Base-by-base conservation (phyloP, 2,797 vertebrate genomes). In the Hemibagrus guttatus region DNA sequence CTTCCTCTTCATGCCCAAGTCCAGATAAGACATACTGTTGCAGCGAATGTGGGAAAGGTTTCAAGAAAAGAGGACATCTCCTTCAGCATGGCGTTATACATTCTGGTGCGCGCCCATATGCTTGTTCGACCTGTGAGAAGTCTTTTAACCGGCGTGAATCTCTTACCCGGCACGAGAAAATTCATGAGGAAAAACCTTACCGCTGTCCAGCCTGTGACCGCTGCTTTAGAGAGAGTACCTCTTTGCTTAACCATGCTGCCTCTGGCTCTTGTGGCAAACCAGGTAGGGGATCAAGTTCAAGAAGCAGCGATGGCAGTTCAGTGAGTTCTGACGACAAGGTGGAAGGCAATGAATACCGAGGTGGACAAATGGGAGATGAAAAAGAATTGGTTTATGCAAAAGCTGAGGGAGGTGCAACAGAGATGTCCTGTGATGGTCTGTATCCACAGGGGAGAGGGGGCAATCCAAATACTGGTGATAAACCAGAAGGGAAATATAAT, bases 61-160 rank as follows among this genome's bases (percentile, higher is more conserved):
- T 98, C 88, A 98, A 98, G 89, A 98, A 99, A 93, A 95, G 97
- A 3, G 97, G 97, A 0, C 97, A 98, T 91, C 95, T 99, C 74
- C 97, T 98, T 61, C 97, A 98, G 89, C 97, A 99, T 90, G 97
- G 97, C 52, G 94, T 98, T 85, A 97, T 97, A 28, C 97, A 98
- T 91, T 97, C 97, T 0, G 96, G 97, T 0, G 97, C 96, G 89
- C 93, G 97, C n/a, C 97, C 97, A 0, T 98, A 97, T 0, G 95
- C 95, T 90, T 99, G 98, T 90, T 95, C 91, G 28, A 93, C 97
- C 88, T 99, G 98, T 58, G 97, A 97, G 59, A 97, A 97, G 88
- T 96, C 97, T 83, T 99, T 98, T 91, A 99, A 98, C 92, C 97
- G 98, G 0, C 94, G 97, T 5, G 98, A 98, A 90, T 98, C 97